Evolutionary conservation across 2,797 vertebrate genomes (phyloP).

Genomic region (Carcharodon carcharias): DNA sequence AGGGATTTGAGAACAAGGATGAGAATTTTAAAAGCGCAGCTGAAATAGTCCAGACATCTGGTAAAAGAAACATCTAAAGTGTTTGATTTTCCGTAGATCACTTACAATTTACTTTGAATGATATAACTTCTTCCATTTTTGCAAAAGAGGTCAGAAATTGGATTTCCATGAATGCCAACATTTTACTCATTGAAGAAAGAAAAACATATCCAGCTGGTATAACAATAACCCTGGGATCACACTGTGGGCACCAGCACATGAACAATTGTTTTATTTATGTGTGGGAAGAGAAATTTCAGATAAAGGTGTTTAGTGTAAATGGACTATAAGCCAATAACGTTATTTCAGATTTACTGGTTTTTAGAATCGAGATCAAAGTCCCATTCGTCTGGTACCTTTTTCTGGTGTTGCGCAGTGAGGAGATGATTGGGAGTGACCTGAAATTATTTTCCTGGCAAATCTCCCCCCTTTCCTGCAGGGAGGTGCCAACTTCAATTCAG

Average conservation of each 20-base stretch:
- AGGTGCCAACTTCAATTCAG: neutral
- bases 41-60: neutral
- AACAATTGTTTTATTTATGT: neutral
- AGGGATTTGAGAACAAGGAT: neutral
- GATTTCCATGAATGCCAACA: neutral
- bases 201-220: neutral
- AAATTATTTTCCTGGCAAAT: constrained; percentile 1
- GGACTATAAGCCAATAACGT: neutral
- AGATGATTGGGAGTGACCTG: neutral
- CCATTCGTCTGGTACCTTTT: neutral
- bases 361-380: neutral
- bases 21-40: neutral
- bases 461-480: neutral
- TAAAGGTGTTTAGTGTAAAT: neutral
- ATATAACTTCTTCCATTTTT: neutral
- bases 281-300: neutral
- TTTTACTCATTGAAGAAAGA: neutral
- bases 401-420: neutral
- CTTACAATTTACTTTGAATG: neutral
- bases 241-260: neutral
- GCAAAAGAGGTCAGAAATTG: neutral
- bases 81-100: neutral
- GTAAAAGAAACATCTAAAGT: neutral
- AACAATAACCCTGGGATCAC: neutral
- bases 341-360: neutral